phyloP scores from a whole-genome alignment of 2,113 vertebrate species.

The Pleuronectes platessa region DNA sequence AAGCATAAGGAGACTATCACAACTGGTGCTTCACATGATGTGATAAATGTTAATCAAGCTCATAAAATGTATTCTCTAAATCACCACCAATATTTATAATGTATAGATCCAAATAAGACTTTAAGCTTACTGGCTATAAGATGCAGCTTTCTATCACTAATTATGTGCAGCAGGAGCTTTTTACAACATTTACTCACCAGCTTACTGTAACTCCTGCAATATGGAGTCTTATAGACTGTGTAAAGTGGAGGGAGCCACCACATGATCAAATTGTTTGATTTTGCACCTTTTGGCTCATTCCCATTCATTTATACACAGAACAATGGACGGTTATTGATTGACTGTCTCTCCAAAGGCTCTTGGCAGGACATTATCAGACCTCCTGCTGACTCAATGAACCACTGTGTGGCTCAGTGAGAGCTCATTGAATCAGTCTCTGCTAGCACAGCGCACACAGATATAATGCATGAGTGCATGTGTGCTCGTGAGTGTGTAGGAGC shows the following conservation, averaged over 20 bases:
- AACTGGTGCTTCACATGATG: not conserved
- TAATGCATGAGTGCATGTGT: conserved; percentile 34
- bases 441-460: not conserved
- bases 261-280: conserved; percentile 8
- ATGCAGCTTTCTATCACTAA: not conserved
- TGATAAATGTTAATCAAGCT: not conserved
- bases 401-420: conserved; percentile 68
- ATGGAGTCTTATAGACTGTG: not conserved
- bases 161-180: not conserved
- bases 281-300: conserved; percentile 13
- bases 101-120: too few relatives aligned
- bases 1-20: not conserved
- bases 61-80: not conserved
- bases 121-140: not conserved
- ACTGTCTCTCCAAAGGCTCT: conserved; percentile 38
- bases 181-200: not conserved
- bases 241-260: not conserved
- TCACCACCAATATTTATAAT: not conserved
- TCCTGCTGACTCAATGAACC: conserved; percentile 47
- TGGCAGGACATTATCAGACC: conserved; percentile 52
- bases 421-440: not conserved
- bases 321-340: conserved; percentile 54
- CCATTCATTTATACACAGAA: conserved; percentile 8
- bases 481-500: conserved; percentile 52
- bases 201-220: not conserved